A percentile compares a stretch with the other conserved stretches of the same genome.
phyloP scores from a whole-genome alignment of 2,888 invertebrate species.

The Sarcophaga caerulescens region DNA sequence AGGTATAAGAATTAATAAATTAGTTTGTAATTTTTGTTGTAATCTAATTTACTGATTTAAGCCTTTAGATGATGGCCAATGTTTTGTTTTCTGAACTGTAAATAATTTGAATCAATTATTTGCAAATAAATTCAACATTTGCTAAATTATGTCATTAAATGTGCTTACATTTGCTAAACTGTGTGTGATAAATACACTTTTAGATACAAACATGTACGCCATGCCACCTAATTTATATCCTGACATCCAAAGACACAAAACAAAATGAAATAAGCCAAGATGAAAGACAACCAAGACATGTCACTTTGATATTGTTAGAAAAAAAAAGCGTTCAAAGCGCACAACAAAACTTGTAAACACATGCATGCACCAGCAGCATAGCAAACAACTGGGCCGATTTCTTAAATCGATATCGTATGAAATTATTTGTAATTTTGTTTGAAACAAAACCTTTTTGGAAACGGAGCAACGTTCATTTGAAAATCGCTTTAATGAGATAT shows the following conservation, averaged over 20 bases:
- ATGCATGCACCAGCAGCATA: conserved; percentile 11
- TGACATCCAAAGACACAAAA: conserved; percentile 18
- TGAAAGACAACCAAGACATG: conserved; percentile 31
- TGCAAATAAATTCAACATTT: conserved; percentile 30
- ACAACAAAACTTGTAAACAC: not conserved
- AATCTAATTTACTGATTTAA: no score
- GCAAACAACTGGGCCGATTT: conserved; percentile 24
- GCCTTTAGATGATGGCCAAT: no score
- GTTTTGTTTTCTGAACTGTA: no score
- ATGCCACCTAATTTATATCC: conserved; percentile 52
- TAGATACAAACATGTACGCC: not conserved
- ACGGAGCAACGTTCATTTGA: conserved; percentile 6
- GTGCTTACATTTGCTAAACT: not conserved
- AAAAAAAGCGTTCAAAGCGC: not conserved
- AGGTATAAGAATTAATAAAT: no score
- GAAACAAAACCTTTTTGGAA: not conserved
- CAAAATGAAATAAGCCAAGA: conserved; percentile 9
- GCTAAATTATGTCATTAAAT: not conserved
- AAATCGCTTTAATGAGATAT: conserved; percentile 44
- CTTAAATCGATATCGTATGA: conserved; percentile 43
- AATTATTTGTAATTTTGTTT: conserved; percentile 10
- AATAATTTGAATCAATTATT: conserved; percentile 31
- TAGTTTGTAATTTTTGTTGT: no score
- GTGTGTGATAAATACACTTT: conserved; percentile 12
- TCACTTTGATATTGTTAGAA: conserved; percentile 13